Base-by-base conservation (phyloP, 2,888 invertebrate species). In the Drosophila glabriapex region DNA sequence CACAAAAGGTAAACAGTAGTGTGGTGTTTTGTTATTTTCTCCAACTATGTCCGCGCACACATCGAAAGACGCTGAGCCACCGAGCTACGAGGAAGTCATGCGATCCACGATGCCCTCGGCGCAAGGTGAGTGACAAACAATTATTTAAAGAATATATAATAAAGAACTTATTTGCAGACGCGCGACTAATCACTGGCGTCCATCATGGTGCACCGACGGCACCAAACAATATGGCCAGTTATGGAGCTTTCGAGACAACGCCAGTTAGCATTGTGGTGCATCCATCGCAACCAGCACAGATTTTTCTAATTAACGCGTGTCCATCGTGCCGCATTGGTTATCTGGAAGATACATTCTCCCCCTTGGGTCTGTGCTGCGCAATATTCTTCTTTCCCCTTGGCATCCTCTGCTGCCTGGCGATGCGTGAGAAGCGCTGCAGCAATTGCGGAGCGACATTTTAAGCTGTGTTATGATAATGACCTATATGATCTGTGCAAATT, bases 291-390 rank as follows among this genome's bases (percentile, higher is more conserved):
- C 73, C 80, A 0, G 94, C 96, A 5, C 96, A 97, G 75, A 97
- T 98, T 43, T 96, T 98, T 74, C 94, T 97, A 0, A 96, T 98
- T 1, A 97, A 97, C 1, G 97, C 96, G 4, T 98, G 98, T 93
- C 98, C 98, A 2, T 97, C 97, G 2, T 98, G 98, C 91, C 95
- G 98, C 81, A 97, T 98, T 70, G 98, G 98, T 22, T 95, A 97
- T 33, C 94, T 98, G 50, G 97, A 98, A 93, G 97, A 98, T 85
- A 97, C 97, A 91, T 98, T 96, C 93, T 96, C 97, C 0, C 97
- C 97, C 88, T 94, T 97, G 53, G 98, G 98, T 67, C 94, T 98
- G 19, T 94, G 96, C 65, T 97, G 97, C 93, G 92, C 93, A 28
- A 90, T 93, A 49, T 79, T 89, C n/a, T 92, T 91, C 68, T 98